Conservation (phyloP, 2,888 invertebrate genomes). For the Drosophila paracracens region DNA sequence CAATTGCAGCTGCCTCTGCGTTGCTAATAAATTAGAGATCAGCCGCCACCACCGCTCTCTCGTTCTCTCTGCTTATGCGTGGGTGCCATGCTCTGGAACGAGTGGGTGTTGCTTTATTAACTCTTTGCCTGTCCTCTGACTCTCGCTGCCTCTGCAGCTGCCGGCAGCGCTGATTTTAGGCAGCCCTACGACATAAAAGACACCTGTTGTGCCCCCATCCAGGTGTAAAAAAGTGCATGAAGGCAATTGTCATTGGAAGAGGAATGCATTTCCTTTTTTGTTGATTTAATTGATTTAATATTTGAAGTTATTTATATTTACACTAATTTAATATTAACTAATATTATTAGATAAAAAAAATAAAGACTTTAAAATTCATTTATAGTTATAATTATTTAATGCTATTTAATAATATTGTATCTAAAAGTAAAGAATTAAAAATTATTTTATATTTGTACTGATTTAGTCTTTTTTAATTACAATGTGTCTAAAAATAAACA, state of each 20-base stretch:
- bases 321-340: not conserved
- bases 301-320: not conserved
- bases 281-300: not conserved
- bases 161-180: constrained; percentile 19
- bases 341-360: not conserved
- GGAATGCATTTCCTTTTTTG: not conserved
- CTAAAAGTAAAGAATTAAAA: too few species aligned
- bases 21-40: constrained; percentile 50
- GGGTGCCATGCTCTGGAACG: constrained; percentile 17
- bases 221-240: not conserved
- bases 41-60: not conserved
- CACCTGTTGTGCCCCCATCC: constrained; percentile 60
- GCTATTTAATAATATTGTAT: not conserved
- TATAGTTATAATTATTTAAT: not conserved
- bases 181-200: constrained; percentile 57
- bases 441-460: too few species aligned
- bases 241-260: not conserved
- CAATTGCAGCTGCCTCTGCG: constrained; percentile 22
- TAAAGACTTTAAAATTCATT: not conserved
- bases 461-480: too few species aligned
- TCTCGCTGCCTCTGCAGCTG: constrained; percentile 4
- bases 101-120: constrained; percentile 1
- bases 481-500: too few species aligned
- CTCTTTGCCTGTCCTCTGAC: constrained; percentile 1
- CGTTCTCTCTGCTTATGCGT: constrained; percentile 9